These are phyloP conservation scores for Neogobius melanostomus DNA, from an alignment of 2,113 vertebrate species.

Conservation along the genomic window DNA sequence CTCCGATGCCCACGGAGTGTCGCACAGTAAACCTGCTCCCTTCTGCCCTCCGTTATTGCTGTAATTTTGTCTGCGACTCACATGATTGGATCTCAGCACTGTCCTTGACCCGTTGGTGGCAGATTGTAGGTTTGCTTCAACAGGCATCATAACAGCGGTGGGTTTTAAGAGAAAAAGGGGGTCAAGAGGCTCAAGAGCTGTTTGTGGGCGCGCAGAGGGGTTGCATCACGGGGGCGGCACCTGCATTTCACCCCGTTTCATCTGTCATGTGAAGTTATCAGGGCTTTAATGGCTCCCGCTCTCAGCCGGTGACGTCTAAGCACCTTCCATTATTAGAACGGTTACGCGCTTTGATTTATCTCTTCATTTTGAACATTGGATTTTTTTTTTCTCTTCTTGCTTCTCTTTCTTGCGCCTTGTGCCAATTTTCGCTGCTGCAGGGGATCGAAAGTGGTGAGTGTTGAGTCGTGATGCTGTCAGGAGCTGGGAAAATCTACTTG, in stretches of 20 bases:
- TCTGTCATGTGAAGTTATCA: constrained; percentile 61
- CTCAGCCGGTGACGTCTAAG: constrained; percentile 54
- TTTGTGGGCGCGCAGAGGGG: constrained; percentile 45
- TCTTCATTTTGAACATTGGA: constrained; percentile 61
- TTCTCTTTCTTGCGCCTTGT: neutral
- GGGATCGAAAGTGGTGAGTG: constrained; percentile 62
- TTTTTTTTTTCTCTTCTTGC: constrained; percentile 1
- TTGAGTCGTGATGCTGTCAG: constrained; percentile 63
- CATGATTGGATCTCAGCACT: constrained; percentile 41
- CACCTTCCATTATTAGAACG: constrained; percentile 63
- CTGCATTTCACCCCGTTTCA: constrained; percentile 61
- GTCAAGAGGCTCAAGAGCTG: constrained; percentile 32
- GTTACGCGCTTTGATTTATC: constrained; percentile 70
- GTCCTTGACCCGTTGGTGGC: constrained; percentile 53
- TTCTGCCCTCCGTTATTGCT: constrained; percentile 19
- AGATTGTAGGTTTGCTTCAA: constrained; percentile 31
- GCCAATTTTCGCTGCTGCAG: constrained; percentile 24
- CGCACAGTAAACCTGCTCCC: neutral
- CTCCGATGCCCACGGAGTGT: neutral
- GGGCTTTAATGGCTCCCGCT: constrained; percentile 57
- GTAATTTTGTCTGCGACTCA: constrained; percentile 38
- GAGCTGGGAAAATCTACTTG: constrained; percentile 65
- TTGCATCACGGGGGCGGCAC: constrained; percentile 16
- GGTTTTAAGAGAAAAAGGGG: constrained; percentile 37
- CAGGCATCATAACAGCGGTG: constrained; percentile 28